A percentile compares a stretch with the other conserved stretches of the same genome.
These are phyloP conservation scores for Ambastaia sidthimunki DNA, from an alignment of 2,797 vertebrate genomes.

Conservation along the genomic window DNA sequence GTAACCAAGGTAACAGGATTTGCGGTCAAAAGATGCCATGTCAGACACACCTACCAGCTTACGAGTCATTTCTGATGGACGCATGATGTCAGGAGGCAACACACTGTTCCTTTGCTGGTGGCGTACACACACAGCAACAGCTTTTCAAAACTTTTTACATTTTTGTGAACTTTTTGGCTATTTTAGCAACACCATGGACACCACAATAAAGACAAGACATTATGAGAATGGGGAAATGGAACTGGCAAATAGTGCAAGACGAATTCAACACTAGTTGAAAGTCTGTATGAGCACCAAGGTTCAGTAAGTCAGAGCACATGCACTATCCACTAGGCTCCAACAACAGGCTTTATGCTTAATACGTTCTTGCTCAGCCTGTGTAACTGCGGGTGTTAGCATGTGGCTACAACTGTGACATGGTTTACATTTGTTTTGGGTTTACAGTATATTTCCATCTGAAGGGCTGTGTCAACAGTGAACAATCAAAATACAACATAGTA, in stretches of 20 bases:
- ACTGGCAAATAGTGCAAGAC: background rate
- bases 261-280: background rate
- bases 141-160: background rate
- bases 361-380: background rate
- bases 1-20: constrained; percentile 48
- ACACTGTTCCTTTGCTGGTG: background rate
- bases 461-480: background rate
- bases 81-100: constrained; percentile 23
- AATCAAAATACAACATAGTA: background rate
- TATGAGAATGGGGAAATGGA: background rate
- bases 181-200: background rate
- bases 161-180: background rate
- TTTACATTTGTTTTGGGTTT: constrained; percentile 1
- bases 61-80: constrained; percentile 21
- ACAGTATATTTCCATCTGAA: background rate
- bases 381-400: background rate
- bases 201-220: background rate
- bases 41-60: constrained; percentile 35
- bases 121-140: background rate
- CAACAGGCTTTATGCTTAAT: background rate
- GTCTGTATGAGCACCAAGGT: background rate
- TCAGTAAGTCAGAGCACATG: background rate
- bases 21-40: constrained; percentile 39
- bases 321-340: background rate
- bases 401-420: constrained; percentile 6